Conservation (phyloP, 2,888 invertebrate species). For the Cheilosia urbana region DNA sequence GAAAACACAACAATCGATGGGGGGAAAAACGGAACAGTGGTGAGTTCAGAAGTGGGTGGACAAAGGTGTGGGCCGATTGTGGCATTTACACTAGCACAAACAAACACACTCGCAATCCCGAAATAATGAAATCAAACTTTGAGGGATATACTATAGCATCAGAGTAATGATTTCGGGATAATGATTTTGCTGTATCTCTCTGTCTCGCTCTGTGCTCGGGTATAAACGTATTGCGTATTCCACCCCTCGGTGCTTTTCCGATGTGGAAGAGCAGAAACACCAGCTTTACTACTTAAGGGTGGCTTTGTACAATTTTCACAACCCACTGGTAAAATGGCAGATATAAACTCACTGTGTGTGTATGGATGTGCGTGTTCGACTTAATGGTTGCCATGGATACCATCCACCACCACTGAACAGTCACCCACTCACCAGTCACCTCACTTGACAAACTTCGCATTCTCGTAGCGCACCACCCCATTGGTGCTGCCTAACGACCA, state of each 20-base stretch:
- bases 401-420: constrained; percentile 64
- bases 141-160: constrained; percentile 61
- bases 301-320: constrained; percentile 54
- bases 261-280: constrained; percentile 25
- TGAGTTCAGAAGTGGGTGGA: constrained; percentile 64
- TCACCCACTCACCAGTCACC: constrained; percentile 49
- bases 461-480: constrained; percentile 33
- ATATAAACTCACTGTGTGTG: background rate
- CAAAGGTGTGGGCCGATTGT: constrained; percentile 65
- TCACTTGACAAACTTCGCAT: constrained; percentile 47
- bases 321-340: constrained; percentile 49
- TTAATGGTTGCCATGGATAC: constrained; percentile 73
- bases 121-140: constrained; percentile 72
- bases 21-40: constrained; percentile 49
- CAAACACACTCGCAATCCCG: constrained; percentile 22
- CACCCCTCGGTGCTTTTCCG: constrained; percentile 61
- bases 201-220: constrained; percentile 9
- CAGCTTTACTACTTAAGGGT: constrained; percentile 73
- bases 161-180: constrained; percentile 70
- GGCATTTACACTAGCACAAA: constrained; percentile 61
- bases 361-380: constrained; percentile 51
- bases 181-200: constrained; percentile 61
- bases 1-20: constrained; percentile 65
- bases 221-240: constrained; percentile 69
- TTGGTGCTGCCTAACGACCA: constrained; percentile 43